Evolutionary conservation across 1,140 invertebrate genomes (phyloP).

Genomic region (Neotoxoptera formosana): DNA sequence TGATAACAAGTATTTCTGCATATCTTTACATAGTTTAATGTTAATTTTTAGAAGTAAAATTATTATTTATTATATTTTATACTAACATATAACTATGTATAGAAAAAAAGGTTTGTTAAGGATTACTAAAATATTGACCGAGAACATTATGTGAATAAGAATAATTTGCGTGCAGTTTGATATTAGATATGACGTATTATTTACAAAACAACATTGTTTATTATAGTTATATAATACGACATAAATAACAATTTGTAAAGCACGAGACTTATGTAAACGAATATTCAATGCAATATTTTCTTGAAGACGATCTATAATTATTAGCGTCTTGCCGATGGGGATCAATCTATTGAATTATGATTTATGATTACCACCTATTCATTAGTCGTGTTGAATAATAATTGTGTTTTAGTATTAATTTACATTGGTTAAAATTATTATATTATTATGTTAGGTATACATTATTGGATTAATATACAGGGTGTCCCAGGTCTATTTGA

Average conservation of each 20-base stretch:
- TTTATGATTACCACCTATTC: background rate
- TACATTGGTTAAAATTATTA: background rate
- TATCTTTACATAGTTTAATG: background rate
- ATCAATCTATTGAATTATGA: background rate
- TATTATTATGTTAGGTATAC: no score
- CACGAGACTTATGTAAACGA: background rate
- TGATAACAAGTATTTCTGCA: background rate
- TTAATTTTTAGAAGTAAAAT: no score
- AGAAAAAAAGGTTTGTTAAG: background rate
- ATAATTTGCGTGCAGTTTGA: background rate
- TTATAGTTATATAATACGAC: background rate
- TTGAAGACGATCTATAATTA: background rate
- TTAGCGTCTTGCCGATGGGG: background rate
- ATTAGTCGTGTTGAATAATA: background rate
- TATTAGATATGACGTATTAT: background rate
- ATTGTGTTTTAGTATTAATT: background rate
- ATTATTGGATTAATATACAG: no score
- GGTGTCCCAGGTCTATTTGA: no score
- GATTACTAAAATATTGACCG: background rate
- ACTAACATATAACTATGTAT: background rate
- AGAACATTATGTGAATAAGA: background rate
- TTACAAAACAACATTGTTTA: background rate
- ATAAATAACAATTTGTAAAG: background rate
- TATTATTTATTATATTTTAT: background rate
- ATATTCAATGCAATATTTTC: background rate